Percentiles rank a stretch among this genome's conserved stretches.
Evolutionary conservation across 92 coral and sea anemone species (phyloP).

Genomic region (Epizoanthus scotinus): DNA sequence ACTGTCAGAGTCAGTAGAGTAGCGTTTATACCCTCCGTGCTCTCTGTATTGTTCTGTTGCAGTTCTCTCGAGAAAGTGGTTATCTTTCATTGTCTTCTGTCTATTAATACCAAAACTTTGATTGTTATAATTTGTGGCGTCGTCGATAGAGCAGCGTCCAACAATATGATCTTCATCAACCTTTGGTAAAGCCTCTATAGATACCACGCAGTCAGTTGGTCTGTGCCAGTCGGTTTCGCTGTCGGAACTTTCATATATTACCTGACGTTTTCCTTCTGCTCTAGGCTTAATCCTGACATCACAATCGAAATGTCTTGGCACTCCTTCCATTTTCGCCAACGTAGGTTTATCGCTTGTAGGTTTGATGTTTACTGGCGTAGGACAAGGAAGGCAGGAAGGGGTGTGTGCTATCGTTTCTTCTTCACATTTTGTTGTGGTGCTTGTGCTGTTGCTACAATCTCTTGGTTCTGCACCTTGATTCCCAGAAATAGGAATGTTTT

Average conservation of each 20-base stretch:
- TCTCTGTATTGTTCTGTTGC: too few species aligned
- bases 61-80: not conserved
- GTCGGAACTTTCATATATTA: constrained; percentile 21
- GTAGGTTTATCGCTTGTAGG: too few species aligned
- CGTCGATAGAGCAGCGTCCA: not conserved
- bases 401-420: too few species aligned
- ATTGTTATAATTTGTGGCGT: not conserved
- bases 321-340: too few species aligned
- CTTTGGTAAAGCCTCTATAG: not conserved
- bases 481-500: too few species aligned
- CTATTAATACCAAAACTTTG: not conserved
- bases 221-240: constrained; percentile 7
- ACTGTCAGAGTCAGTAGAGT: not conserved
- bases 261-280: not conserved
- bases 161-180: not conserved
- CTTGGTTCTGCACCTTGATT: too few species aligned
- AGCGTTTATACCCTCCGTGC: not conserved
- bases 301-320: too few species aligned
- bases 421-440: too few species aligned
- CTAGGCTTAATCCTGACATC: not conserved
- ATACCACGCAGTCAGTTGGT: not conserved
- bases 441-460: too few species aligned
- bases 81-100: not conserved
- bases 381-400: too few species aligned
- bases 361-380: too few species aligned